Evolutionary conservation across 2,888 invertebrate species (phyloP).

Genomic region (Nomada lathburiana): DNA sequence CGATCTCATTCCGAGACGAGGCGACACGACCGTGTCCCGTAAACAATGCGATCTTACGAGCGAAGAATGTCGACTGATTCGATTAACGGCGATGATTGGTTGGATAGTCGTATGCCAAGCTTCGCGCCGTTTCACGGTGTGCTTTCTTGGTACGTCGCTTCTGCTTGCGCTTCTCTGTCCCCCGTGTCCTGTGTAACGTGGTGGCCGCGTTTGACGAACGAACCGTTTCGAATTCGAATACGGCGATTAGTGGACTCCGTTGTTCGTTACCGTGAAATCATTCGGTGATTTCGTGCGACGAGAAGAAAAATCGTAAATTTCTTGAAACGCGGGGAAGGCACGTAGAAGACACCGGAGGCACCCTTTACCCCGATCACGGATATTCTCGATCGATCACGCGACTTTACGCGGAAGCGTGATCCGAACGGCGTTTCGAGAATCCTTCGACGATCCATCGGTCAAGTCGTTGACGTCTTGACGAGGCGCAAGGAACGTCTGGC

Average conservation of each 20-base stretch:
- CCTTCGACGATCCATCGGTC: slow-evolving; percentile 72
- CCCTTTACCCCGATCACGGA: slow-evolving; percentile 74
- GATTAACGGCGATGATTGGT: slow-evolving; percentile 65
- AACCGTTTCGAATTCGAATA: not conserved
- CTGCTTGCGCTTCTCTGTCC: no score
- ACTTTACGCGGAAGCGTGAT: slow-evolving; percentile 65
- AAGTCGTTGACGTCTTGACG: slow-evolving; percentile 73
- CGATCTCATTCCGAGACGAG: slow-evolving; percentile 69
- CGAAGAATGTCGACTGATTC: slow-evolving; percentile 67
- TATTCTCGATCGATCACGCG: slow-evolving; percentile 80
- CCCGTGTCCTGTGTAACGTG: not conserved
- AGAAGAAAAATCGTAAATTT: slow-evolving; percentile 33
- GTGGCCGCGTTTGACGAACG: not conserved
- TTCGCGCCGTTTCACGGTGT: not conserved
- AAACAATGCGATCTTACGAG: slow-evolving; percentile 71
- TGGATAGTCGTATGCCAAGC: slow-evolving; percentile 25
- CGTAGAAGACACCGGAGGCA: slow-evolving; percentile 50
- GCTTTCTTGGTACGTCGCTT: not conserved
- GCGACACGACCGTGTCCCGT: slow-evolving; percentile 69
- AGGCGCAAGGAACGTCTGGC: slow-evolving; percentile 59
- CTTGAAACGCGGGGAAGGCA: slow-evolving; percentile 24
- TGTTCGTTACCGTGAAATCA: not conserved
- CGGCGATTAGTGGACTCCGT: not conserved
- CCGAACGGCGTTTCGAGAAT: slow-evolving; percentile 52
- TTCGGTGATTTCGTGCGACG: not conserved